Conservation (phyloP, 2,113 vertebrate species). For the Syrrhaptes paradoxus region DNA sequence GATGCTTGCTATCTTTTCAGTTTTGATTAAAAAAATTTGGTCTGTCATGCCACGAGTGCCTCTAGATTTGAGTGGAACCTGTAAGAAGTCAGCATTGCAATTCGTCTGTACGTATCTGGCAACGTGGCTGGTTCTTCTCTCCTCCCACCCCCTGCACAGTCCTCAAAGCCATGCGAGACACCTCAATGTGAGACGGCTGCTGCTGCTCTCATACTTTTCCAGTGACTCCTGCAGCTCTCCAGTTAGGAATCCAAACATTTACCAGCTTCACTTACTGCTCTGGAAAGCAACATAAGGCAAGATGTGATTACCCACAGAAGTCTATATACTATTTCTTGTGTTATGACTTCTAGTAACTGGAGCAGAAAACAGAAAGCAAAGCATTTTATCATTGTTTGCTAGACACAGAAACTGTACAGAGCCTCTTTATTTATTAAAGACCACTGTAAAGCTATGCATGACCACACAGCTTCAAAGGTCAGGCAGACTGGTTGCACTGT, state of each 20-base stretch:
- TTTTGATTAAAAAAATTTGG: background rate
- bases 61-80: background rate
- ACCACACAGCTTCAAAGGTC: background rate
- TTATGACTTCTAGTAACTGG: slow-evolving; percentile 1
- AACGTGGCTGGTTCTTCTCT: background rate
- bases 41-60: background rate
- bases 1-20: background rate
- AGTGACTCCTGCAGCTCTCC: background rate
- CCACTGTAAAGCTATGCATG: background rate
- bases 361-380: slow-evolving; percentile 6
- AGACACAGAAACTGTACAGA: background rate
- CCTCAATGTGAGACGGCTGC: background rate
- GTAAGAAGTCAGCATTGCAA: background rate
- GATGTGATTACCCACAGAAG: background rate
- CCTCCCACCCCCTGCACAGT: background rate
- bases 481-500: background rate
- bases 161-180: background rate
- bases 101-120: background rate
- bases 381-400: background rate
- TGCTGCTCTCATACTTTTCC: background rate
- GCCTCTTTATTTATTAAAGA: slow-evolving; percentile 10
- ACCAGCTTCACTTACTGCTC: background rate
- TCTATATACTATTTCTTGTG: background rate
- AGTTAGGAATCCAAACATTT: background rate
- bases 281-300: background rate